These are phyloP conservation scores for Smithornis capensis DNA, from an alignment of 2,113 vertebrate genomes.

Conservation along the genomic window DNA sequence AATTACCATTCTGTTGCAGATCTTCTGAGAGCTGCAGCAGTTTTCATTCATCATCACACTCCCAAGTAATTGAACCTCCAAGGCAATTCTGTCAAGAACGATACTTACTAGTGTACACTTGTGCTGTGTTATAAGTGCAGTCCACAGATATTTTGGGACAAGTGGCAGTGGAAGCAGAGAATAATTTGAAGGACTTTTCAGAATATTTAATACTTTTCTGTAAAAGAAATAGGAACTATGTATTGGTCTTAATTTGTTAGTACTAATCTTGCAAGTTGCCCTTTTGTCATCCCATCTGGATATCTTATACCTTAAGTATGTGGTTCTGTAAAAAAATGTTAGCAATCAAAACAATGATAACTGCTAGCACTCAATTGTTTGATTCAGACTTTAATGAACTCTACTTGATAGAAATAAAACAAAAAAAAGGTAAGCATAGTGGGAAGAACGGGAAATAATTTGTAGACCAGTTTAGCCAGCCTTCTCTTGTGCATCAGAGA, in stretches of 20 bases:
- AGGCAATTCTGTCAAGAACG: slow-evolving; percentile 37
- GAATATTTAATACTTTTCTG: background rate
- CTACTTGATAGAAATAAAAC: background rate
- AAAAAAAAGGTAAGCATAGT: background rate
- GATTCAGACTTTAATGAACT: background rate
- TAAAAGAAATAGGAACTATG: background rate
- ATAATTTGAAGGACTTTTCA: background rate
- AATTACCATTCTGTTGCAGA: slow-evolving; percentile 23
- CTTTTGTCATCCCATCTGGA: background rate
- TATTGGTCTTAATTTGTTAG: background rate
- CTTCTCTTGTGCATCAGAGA: background rate
- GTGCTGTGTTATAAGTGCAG: background rate
- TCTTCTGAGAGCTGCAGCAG: background rate
- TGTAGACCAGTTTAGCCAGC: background rate
- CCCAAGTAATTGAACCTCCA: slow-evolving; percentile 42
- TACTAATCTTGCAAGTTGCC: background rate
- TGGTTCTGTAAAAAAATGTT: background rate
- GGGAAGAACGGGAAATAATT: background rate
- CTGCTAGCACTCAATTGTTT: background rate
- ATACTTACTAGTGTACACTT: background rate
- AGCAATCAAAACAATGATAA: background rate
- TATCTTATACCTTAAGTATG: background rate
- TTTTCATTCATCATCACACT: slow-evolving; percentile 45
- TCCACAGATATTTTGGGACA: background rate
- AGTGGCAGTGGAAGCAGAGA: background rate